A percentile compares a stretch with the other conserved stretches of the same genome.
Conservation (phyloP, 2,797 vertebrate genomes). For the Sebastes trivittatus region DNA sequence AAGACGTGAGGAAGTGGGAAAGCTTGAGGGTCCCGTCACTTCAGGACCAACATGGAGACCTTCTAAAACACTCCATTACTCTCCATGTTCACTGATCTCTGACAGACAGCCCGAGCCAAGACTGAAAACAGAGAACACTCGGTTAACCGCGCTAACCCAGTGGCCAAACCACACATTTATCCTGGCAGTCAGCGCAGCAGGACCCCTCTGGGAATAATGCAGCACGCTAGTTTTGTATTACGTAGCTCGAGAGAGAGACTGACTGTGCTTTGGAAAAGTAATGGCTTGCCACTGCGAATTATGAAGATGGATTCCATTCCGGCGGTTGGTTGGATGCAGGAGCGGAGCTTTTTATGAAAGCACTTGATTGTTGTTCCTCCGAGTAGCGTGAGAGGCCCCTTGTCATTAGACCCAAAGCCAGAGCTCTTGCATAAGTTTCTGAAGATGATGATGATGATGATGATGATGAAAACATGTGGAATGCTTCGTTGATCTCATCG, state of each 20-base stretch:
- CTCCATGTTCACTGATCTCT: constrained; percentile 12
- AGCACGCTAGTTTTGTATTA: constrained; percentile 37
- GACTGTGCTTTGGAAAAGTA: constrained; percentile 25
- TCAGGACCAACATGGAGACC: constrained; percentile 1
- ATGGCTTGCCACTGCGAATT: constrained; percentile 28
- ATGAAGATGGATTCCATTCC: constrained; percentile 39
- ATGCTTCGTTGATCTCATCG: not conserved
- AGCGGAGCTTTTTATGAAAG: constrained; percentile 30
- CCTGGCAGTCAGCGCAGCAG: constrained; percentile 31
- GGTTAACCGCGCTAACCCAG: constrained; percentile 30
- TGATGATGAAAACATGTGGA: constrained; percentile 20
- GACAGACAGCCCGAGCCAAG: constrained; percentile 6
- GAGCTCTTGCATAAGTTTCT: not conserved
- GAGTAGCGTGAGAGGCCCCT: not conserved
- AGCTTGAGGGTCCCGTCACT: not conserved
- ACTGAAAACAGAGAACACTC: constrained; percentile 25
- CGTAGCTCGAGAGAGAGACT: constrained; percentile 7
- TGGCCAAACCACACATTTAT: constrained; percentile 62
- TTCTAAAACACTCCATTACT: constrained; percentile 24
- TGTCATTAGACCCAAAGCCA: not conserved
- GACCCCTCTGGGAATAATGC: constrained; percentile 25
- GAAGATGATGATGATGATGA: constrained; percentile 9
- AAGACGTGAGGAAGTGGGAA: not conserved
- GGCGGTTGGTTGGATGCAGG: not conserved
- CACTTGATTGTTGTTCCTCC: constrained; percentile 31